Evolutionary conservation across 53 echinoderm and acorn worm species (phyloP), one percentile per base, ranked within the genome.

Genomic region (Luidia sarsii): DNA sequence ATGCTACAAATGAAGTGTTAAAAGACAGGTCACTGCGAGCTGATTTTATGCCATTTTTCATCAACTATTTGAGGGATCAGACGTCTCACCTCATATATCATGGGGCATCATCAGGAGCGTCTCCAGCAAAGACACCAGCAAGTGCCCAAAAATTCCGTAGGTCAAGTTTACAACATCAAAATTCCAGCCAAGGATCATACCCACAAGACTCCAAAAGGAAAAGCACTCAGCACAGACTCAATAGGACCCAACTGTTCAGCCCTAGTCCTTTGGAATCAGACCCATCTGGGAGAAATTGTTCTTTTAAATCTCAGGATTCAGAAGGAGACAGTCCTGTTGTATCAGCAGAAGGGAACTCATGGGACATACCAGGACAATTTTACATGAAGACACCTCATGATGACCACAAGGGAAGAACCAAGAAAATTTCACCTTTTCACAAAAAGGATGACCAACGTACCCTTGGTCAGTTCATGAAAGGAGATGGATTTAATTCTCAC

Each of bases 11-110:
- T 28, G 61, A 64, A 28, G 11, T 82, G 7, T 67, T 83, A 10
- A 46, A 61, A 15, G 84, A 83, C 16, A 65, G 68, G 43, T 79
- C 80, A 18, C 73, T 93, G 21, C 72, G 59, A 33, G 82, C 81
- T 50, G 91, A 89, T 33, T 95, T 95, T 45, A 50, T 95, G 25
- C 88, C 92, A 52, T 92, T 86, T 62, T 95, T 95, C 86, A 92
- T 95, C 55, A 95, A 95, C 57, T 82, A 87, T 67, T 57, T 95
- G 11, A 68, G 95, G 24, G 89, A 88, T 45, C 90, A 90, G 71
- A 92, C 95, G 29, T 70, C 82, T 29, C 92, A 95, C 52, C 87
- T 95, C 28, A 81, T 89, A 15, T 89, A 86, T 64, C 83, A 89
- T 63, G 95, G 90, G 9, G 38, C 70, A 28, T 87, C 84, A 15